phyloP scores from a whole-genome alignment of 2,888 invertebrate genomes.

The Andricus curvator region DNA sequence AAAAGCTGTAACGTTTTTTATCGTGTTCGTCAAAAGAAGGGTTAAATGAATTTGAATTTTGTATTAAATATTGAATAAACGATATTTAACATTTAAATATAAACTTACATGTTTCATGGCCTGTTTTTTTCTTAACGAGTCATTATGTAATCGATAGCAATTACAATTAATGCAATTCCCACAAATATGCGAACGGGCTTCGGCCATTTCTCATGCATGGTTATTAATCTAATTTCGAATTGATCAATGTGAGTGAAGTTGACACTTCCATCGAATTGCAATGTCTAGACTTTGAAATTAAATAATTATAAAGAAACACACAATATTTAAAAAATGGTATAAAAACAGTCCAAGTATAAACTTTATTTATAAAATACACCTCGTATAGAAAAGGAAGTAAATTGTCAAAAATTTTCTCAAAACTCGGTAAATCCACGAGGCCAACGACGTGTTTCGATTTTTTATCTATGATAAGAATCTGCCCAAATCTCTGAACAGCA shows the following conservation, averaged over 20 bases:
- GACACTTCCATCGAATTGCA: not conserved
- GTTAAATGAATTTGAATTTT: not conserved
- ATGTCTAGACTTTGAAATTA: too few relatives aligned
- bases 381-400: not conserved
- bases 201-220: not conserved
- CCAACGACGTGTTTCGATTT: not conserved
- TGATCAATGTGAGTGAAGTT: not conserved
- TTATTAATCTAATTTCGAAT: not conserved
- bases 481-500: not conserved
- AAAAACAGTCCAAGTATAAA: not conserved
- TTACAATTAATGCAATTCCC: conserved; percentile 16
- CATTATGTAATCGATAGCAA: not conserved
- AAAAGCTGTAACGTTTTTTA: not conserved
- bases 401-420: not conserved
- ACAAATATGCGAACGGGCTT: conserved; percentile 28
- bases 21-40: not conserved
- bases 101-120: conserved; percentile 5
- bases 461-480: not conserved
- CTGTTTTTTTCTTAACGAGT: not conserved
- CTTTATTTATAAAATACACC: not conserved
- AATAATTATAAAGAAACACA: too few relatives aligned
- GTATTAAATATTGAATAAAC: not conserved
- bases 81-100: not conserved
- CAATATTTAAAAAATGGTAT: not conserved
- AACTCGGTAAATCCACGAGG: not conserved